These are phyloP conservation scores for Drosophila infuscata DNA, from an alignment of 2,888 invertebrate genomes.

Conservation along the genomic window DNA sequence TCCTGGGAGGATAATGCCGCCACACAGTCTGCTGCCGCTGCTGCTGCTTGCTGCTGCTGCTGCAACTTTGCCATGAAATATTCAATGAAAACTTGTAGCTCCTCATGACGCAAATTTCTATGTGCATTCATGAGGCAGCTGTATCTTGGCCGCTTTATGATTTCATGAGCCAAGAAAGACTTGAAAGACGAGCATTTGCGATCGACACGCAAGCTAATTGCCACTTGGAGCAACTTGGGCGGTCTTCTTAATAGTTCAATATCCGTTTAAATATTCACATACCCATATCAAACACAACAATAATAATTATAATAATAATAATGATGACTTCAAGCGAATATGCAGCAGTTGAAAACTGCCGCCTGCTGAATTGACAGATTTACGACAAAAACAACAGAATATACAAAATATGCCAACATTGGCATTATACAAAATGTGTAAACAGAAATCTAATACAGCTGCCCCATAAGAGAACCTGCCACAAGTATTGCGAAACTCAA, in stretches of 20 bases:
- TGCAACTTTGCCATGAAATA: conserved; percentile 71
- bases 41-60: conserved; percentile 22
- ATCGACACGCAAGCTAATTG: conserved; percentile 58
- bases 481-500: conserved; percentile 1
- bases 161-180: conserved; percentile 33
- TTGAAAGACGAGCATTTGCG: conserved; percentile 26
- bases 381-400: neutral
- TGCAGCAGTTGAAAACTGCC: conserved; percentile 21
- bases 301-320: conserved; percentile 17
- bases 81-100: conserved; percentile 58
- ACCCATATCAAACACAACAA: conserved; percentile 20
- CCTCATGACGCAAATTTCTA: conserved; percentile 27
- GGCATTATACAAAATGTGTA: conserved; percentile 50
- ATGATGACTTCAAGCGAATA: conserved; percentile 43
- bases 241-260: conserved; percentile 62
- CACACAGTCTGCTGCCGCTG: conserved; percentile 22
- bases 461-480: conserved; percentile 4
- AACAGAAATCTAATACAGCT: conserved; percentile 61
- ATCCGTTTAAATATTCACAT: conserved; percentile 33
- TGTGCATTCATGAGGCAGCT: conserved; percentile 21
- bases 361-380: conserved; percentile 30
- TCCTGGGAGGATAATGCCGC: conserved; percentile 33
- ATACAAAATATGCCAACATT: conserved; percentile 39
- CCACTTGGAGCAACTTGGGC: conserved; percentile 62
- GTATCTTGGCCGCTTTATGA: conserved; percentile 14